phyloP scores from a whole-genome alignment of 2,888 invertebrate species.

The Sphaeridia pumilis region DNA sequence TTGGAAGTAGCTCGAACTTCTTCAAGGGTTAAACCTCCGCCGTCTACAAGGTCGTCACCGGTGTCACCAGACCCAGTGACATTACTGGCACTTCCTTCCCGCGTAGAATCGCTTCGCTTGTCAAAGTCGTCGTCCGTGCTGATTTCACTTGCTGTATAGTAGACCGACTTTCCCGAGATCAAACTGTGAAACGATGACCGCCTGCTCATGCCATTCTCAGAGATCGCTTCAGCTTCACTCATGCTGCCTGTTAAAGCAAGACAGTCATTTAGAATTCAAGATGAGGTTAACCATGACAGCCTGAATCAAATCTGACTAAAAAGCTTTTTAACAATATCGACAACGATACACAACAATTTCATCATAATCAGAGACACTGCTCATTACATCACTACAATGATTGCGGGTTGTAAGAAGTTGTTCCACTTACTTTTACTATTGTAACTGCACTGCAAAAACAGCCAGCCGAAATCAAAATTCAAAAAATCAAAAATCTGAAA shows the following conservation, averaged over 20 bases:
- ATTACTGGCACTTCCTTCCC: background rate
- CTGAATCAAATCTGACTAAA: background rate
- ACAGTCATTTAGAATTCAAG: too few relatives aligned
- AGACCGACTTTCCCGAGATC: constrained; percentile 27
- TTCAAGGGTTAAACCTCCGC: background rate
- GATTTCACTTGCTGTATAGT: constrained; percentile 24
- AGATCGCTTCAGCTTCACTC: background rate
- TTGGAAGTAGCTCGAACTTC: background rate
- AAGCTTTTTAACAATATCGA: background rate
- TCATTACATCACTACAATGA: too few relatives aligned
- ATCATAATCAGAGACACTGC: too few relatives aligned
- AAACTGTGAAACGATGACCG: constrained; percentile 26
- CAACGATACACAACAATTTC: too few relatives aligned
- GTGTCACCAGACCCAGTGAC: background rate
- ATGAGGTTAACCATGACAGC: too few relatives aligned
- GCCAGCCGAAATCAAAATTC: too few relatives aligned
- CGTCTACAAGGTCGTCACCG: background rate
- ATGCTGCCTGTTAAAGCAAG: too few relatives aligned
- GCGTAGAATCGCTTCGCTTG: background rate
- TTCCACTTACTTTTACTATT: too few relatives aligned
- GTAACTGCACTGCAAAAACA: too few relatives aligned
- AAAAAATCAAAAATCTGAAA: too few relatives aligned
- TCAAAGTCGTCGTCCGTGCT: constrained; percentile 15
- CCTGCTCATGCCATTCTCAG: constrained; percentile 4
- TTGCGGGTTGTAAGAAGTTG: too few relatives aligned